These are phyloP conservation scores for Heteromyza rotundicornis DNA, from an alignment of 2,888 invertebrate species.

Conservation along the genomic window DNA sequence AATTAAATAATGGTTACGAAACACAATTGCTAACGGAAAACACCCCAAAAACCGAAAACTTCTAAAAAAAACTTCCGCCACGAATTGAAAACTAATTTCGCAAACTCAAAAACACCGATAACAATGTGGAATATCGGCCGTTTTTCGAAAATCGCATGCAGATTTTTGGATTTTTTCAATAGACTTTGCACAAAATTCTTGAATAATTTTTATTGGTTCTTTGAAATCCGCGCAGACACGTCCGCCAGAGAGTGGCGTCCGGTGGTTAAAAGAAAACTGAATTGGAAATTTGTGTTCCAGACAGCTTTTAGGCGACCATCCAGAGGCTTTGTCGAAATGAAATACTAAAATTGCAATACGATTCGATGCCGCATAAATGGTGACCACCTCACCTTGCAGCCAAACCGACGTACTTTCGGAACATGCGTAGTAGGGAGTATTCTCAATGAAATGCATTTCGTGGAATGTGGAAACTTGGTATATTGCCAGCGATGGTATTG, in stretches of 20 bases:
- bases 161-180: constrained; percentile 4
- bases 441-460: too few species aligned
- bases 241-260: constrained; percentile 54
- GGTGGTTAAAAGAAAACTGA: constrained; percentile 48
- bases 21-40: constrained; percentile 1
- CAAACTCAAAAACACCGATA: constrained; percentile 10
- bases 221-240: constrained; percentile 36
- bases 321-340: not conserved
- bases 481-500: not conserved
- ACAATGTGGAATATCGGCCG: not conserved
- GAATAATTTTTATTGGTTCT: constrained; percentile 21
- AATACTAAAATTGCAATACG: too few species aligned
- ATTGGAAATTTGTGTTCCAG: not conserved
- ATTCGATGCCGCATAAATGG: too few species aligned
- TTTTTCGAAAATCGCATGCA: constrained; percentile 20
- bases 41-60: constrained; percentile 12
- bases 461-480: too few species aligned
- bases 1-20: too few species aligned
- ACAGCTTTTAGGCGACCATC: not conserved
- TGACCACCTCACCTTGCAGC: too few species aligned
- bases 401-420: too few species aligned
- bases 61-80: not conserved
- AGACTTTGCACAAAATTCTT: not conserved
- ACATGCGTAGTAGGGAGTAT: too few species aligned
- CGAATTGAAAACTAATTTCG: constrained; percentile 11